These are phyloP conservation scores for Lepidochrysops patricia DNA, from an alignment of 2,888 invertebrate genomes.

Conservation along the genomic window DNA sequence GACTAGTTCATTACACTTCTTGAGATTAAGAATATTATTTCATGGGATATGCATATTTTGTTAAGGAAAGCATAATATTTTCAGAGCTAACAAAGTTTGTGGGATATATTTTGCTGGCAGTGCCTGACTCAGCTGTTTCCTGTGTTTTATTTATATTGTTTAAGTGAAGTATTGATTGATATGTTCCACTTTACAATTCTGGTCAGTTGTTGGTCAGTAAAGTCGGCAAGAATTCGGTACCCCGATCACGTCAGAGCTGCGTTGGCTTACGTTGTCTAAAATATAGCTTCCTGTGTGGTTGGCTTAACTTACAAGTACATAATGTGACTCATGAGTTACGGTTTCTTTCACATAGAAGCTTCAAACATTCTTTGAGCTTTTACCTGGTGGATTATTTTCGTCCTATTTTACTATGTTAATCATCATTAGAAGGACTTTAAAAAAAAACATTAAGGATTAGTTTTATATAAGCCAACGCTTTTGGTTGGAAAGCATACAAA, in stretches of 20 bases:
- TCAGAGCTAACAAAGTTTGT: too few species aligned
- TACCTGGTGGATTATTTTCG: background rate
- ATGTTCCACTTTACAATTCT: slow-evolving; percentile 2
- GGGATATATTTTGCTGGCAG: background rate
- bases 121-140: background rate
- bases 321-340: background rate
- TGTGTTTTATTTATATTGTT: background rate
- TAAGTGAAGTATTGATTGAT: background rate
- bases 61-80: background rate
- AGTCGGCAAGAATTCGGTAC: background rate
- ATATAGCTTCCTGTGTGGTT: slow-evolving; percentile 3
- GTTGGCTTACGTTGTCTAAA: background rate
- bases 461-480: too few species aligned
- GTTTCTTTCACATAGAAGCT: background rate
- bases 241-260: slow-evolving; percentile 1
- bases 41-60: background rate
- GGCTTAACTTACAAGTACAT: background rate
- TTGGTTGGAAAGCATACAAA: too few species aligned
- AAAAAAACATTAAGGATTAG: too few species aligned
- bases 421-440: background rate
- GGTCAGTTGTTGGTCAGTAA: slow-evolving; percentile 4
- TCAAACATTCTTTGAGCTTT: background rate
- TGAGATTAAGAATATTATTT: background rate
- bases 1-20: background rate
- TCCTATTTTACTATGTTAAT: background rate